Percentiles rank a stretch among this genome's conserved stretches.
These are phyloP conservation scores for Petrolisthes manimaculis DNA, from an alignment of 2,888 invertebrate genomes.

Conservation along the genomic window DNA sequence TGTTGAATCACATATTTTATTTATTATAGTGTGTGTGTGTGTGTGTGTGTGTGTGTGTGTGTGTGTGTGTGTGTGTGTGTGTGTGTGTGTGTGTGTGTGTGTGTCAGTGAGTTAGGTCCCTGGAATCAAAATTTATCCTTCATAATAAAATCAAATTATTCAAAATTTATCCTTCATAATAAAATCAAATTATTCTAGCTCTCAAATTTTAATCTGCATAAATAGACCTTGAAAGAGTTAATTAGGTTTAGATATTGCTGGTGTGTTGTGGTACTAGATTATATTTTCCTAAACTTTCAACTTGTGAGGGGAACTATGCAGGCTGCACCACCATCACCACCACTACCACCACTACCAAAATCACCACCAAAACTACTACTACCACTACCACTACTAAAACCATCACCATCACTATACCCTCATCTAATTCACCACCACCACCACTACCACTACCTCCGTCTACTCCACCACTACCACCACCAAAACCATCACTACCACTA, in stretches of 20 bases:
- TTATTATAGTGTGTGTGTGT: too few relatives aligned
- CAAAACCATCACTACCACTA: background rate
- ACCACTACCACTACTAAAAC: background rate
- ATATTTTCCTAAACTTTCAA: too few relatives aligned
- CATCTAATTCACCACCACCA: background rate
- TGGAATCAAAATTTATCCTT: background rate
- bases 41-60: background rate
- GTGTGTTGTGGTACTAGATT: too few relatives aligned
- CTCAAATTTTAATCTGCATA: too few relatives aligned
- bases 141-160: too few relatives aligned
- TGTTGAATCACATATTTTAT: background rate
- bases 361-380: background rate
- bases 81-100: slow-evolving; percentile 1
- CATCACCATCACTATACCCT: background rate
- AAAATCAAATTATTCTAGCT: too few relatives aligned
- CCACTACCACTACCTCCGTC: background rate
- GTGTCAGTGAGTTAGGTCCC: background rate
- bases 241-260: too few relatives aligned
- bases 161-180: too few relatives aligned
- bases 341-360: background rate
- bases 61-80: background rate
- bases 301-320: background rate
- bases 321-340: background rate
- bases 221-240: too few relatives aligned
- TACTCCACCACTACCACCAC: background rate